Evolutionary conservation across 2,888 invertebrate genomes (phyloP), one percentile per base, ranked within the genome.

Genomic region (Drosophila mimica): DNA sequence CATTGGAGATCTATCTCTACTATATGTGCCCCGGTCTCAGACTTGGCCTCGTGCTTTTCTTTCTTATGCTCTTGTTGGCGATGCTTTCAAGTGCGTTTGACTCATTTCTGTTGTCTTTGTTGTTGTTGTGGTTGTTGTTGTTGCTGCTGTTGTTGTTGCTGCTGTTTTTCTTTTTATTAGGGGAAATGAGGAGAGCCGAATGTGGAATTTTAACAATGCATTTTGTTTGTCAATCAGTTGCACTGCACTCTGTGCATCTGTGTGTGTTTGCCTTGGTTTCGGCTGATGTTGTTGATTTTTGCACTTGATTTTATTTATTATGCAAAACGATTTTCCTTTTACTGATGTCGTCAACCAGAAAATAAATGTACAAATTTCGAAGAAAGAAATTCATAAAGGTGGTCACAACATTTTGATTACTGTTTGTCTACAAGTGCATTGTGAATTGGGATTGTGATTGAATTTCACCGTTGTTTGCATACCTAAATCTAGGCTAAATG

Each of bases 151-250:
- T 67, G 66, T 58, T 71, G 60, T 57, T 71, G 54, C 67, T 38
- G 65, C 7, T 25, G 15, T 46, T 46, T 46, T 46, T 46, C 25
- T 25, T 25, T 46, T 43, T 46, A 46, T 48, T 46, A 31, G 61
- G 63, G 38, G 49, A 17, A 6, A 51, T 30, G 46, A 20, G 30
- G 15, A 67, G 15, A 67, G 43, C 61, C 56, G 1, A 46, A 46
- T 46, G 46, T 46, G 66, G 76, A 71, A 84, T 87, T 77, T 75
- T 80, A 90, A 87, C 89, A 90, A 78, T 78, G 78, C 82, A 74
- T 76, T 86, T 82, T 84, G 88, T 79, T 83, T 88, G 88, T 85
- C 89, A 85, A 89, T 86, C 79, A 76, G 69, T 79, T 67, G 70
- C 34, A 56, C 31, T 56, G 52, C 64, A 64, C 36, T 52, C 52